These are phyloP conservation scores for Oreohelix idahoensis DNA, from an alignment of 1,140 invertebrate genomes.

Conservation along the genomic window DNA sequence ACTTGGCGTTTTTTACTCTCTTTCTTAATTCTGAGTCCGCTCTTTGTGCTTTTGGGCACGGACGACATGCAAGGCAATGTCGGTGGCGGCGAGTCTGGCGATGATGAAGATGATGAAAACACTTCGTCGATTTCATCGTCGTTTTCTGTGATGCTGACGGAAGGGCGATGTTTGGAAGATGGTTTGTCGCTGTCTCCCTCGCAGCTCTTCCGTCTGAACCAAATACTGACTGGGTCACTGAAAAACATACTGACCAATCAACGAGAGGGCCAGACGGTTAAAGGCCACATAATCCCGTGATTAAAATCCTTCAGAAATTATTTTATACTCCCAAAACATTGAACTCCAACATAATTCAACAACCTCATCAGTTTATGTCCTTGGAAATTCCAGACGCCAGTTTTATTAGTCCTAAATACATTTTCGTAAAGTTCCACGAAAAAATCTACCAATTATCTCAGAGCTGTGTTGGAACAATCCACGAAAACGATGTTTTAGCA, in stretches of 20 bases:
- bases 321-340: too few species aligned
- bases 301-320: too few species aligned
- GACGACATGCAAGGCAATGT: constrained; percentile 7
- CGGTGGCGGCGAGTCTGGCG: neutral
- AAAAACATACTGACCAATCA: constrained; percentile 25
- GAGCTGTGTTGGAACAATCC: too few species aligned
- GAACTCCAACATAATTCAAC: too few species aligned
- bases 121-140: constrained; percentile 1
- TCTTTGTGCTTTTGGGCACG: neutral
- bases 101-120: constrained; percentile 13
- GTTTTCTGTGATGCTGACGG: constrained; percentile 21
- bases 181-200: neutral
- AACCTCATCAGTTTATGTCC: too few species aligned
- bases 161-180: neutral
- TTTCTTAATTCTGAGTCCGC: neutral
- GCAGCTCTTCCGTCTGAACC: constrained; percentile 27
- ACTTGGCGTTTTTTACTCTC: neutral
- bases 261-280: too few species aligned
- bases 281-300: too few species aligned
- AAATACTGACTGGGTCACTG: constrained; percentile 26
- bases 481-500: too few species aligned
- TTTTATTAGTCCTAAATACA: too few species aligned
- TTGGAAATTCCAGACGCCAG: too few species aligned
- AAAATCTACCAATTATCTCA: too few species aligned
- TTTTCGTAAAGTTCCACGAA: too few species aligned